Evolutionary conservation across 1,140 invertebrate species (phyloP).

Genomic region (Chironomus striatipennis): DNA sequence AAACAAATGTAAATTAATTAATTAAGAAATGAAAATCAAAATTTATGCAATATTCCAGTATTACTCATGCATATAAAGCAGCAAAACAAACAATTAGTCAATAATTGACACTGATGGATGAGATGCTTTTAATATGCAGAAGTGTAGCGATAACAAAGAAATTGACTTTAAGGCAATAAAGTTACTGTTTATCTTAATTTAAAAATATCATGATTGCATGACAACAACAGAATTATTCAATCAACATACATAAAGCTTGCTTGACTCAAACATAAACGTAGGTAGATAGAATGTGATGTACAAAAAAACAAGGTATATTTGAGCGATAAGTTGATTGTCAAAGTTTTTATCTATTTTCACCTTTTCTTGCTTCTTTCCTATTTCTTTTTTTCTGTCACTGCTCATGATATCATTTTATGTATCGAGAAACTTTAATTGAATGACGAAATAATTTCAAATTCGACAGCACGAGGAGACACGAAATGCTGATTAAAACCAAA

Average conservation of each 20-base stretch:
- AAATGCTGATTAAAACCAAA: constrained; percentile 4
- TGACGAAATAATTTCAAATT: neutral
- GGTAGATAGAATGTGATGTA: too few species aligned
- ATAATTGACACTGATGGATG: too few species aligned
- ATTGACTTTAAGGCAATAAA: too few species aligned
- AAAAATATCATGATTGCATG: neutral
- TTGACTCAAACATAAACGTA: neutral
- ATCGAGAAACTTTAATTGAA: too few species aligned
- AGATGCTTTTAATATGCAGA: too few species aligned
- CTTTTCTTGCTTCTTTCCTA: neutral
- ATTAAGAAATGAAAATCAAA: too few species aligned
- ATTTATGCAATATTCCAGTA: too few species aligned
- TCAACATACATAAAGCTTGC: neutral
- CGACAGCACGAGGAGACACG: neutral
- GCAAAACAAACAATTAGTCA: too few species aligned
- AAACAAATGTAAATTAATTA: too few species aligned
- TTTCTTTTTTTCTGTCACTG: neutral
- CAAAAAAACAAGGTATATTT: too few species aligned
- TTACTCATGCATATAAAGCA: too few species aligned
- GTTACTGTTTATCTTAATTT: neutral
- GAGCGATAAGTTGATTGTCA: neutral
- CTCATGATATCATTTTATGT: neutral
- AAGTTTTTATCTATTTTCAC: neutral
- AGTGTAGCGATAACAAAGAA: too few species aligned
- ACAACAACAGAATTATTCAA: neutral